A percentile compares a stretch with the other conserved stretches of the same genome.
phyloP scores from a whole-genome alignment of 2,797 vertebrate genomes.

The Coregonus suidteri region DNA sequence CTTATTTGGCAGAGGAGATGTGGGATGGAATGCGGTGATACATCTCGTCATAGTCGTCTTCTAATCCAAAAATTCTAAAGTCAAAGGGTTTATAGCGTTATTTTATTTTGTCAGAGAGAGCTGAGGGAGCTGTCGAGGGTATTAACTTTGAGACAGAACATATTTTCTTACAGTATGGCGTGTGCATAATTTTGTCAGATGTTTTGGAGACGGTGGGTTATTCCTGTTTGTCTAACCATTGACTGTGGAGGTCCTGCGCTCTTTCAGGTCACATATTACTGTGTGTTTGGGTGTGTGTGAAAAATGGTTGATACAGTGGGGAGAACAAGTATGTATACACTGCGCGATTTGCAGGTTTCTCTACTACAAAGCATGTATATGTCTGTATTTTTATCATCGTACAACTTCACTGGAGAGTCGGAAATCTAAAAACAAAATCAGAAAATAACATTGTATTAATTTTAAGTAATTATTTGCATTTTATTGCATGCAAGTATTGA shows the following conservation, averaged over 20 bases:
- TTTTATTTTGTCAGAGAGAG: conserved; percentile 49
- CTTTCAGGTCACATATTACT: too few relatives aligned
- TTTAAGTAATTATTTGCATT: too few relatives aligned
- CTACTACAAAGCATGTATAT: too few relatives aligned
- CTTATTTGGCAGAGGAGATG: conserved; percentile 41
- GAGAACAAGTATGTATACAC: too few relatives aligned
- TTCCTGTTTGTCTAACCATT: conserved; percentile 58
- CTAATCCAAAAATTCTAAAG: conserved; percentile 64
- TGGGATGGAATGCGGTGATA: conserved; percentile 43
- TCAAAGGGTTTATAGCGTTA: conserved; percentile 59
- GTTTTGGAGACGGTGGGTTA: conserved; percentile 60
- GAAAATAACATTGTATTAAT: too few relatives aligned
- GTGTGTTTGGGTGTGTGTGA: too few relatives aligned
- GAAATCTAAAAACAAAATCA: too few relatives aligned
- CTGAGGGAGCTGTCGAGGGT: conserved; percentile 60
- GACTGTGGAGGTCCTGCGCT: conserved; percentile 28
- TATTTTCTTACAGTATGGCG: conserved; percentile 43
- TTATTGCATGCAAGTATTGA: too few relatives aligned
- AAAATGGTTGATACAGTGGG: too few relatives aligned
- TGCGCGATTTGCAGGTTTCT: too few relatives aligned
- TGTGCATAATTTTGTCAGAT: conserved; percentile 50
- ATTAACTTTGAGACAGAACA: conserved; percentile 55
- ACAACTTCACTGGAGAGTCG: too few relatives aligned
- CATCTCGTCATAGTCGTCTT: conserved; percentile 68
- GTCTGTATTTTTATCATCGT: too few relatives aligned